Evolutionary conservation across 2,797 vertebrate genomes (phyloP).

Genomic region (Scleropages formosus): DNA sequence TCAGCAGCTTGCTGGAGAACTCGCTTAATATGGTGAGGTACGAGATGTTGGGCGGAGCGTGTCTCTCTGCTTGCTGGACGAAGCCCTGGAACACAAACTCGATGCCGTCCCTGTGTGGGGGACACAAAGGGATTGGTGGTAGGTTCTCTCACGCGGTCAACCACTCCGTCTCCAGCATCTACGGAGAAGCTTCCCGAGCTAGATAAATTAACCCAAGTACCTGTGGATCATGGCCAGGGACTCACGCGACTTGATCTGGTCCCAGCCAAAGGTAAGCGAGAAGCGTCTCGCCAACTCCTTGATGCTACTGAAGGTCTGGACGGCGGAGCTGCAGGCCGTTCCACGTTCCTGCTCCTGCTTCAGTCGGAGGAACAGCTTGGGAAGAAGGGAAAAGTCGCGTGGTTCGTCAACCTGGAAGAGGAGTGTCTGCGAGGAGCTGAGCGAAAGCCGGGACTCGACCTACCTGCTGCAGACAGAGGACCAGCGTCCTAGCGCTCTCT

Average conservation of each 20-base stretch:
- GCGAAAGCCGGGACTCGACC: slow-evolving; percentile 18
- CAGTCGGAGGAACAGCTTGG: slow-evolving; percentile 75
- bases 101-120: slow-evolving; percentile 74
- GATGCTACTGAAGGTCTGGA: slow-evolving; percentile 82
- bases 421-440: background rate
- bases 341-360: slow-evolving; percentile 69
- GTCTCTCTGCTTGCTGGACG: slow-evolving; percentile 59
- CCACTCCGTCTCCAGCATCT: no score
- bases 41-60: slow-evolving; percentile 72
- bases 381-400: background rate
- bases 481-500: slow-evolving; percentile 75
- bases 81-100: slow-evolving; percentile 85
- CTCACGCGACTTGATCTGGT: slow-evolving; percentile 83
- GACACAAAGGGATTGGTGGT: no score
- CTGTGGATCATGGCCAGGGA: slow-evolving; percentile 88
- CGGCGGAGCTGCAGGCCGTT: slow-evolving; percentile 56
- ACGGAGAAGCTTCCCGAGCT: no score
- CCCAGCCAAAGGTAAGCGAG: slow-evolving; percentile 83
- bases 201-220: no score
- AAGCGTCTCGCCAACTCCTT: slow-evolving; percentile 89
- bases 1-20: slow-evolving; percentile 87
- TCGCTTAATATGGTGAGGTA: slow-evolving; percentile 84
- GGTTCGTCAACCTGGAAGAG: background rate
- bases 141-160: slow-evolving; percentile 9
- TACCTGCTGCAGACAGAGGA: slow-evolving; percentile 87